A percentile compares a stretch with the other conserved stretches of the same genome.
Evolutionary conservation across 37 sponge, comb jelly and placozoan genomes (phyloP).

Genomic region (Lycopodina hypogea): DNA sequence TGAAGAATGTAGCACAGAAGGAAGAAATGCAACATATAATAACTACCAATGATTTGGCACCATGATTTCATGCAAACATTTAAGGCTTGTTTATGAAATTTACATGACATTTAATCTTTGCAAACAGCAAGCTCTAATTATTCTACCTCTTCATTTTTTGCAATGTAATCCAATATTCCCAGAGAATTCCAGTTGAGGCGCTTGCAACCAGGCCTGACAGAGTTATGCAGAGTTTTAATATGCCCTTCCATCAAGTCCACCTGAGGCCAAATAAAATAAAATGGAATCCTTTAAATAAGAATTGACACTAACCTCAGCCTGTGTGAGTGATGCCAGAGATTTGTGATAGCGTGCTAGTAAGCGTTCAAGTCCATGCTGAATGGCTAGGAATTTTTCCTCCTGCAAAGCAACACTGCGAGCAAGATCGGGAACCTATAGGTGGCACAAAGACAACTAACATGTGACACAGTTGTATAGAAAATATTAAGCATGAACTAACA

Average conservation of each 20-base stretch:
- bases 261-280: slow-evolving; percentile 29
- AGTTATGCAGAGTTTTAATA: slow-evolving; percentile 77
- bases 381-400: slow-evolving; percentile 87
- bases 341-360: slow-evolving; percentile 65
- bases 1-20: no score
- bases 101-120: no score
- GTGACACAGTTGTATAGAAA: not conserved
- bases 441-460: not conserved
- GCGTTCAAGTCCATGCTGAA: slow-evolving; percentile 74
- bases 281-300: not conserved
- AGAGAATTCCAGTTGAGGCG: slow-evolving; percentile 99
- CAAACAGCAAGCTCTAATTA: no score
- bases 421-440: slow-evolving; percentile 72
- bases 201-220: slow-evolving; percentile 87
- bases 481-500: not conserved
- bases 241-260: slow-evolving; percentile 85
- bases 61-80: no score
- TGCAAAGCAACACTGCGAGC: slow-evolving; percentile 96
- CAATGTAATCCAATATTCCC: slow-evolving; percentile 94
- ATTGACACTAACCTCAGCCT: slow-evolving; percentile 48
- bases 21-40: slow-evolving; percentile 4
- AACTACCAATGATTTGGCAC: no score
- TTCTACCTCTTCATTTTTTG: slow-evolving; percentile 79
- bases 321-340: slow-evolving; percentile 46
- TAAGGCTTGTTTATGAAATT: no score